phyloP scores from a whole-genome alignment of 2,888 invertebrate species.

The Bhutanitis thaidina region DNA sequence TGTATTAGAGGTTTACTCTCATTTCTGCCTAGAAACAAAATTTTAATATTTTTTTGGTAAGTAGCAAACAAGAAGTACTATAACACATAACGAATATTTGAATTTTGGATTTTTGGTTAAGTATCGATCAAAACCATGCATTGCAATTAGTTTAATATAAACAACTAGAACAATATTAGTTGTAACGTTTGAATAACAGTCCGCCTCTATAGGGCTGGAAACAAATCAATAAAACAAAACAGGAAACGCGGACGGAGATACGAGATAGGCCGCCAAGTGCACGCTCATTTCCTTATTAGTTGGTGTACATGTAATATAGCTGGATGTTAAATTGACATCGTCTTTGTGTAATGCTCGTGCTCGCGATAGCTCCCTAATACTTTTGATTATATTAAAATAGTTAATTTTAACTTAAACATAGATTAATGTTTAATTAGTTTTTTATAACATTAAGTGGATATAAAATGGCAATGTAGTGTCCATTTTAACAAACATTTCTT shows the following conservation, averaged over 20 bases:
- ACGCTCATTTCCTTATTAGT: slow-evolving; percentile 41
- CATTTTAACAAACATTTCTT: too few species aligned
- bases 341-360: slow-evolving; percentile 2
- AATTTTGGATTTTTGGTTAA: too few species aligned
- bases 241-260: slow-evolving; percentile 37
- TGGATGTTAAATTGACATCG: slow-evolving; percentile 13
- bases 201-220: neutral
- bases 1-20: too few species aligned
- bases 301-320: slow-evolving; percentile 32
- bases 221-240: slow-evolving; percentile 27
- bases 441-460: too few species aligned
- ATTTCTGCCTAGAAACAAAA: too few species aligned
- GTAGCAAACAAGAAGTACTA: too few species aligned
- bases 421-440: too few species aligned
- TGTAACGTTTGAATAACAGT: neutral
- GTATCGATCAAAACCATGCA: neutral
- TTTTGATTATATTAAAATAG: too few species aligned
- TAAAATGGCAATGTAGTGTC: too few species aligned
- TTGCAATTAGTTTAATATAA: neutral
- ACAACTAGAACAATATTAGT: neutral
- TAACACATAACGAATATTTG: too few species aligned
- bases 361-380: neutral
- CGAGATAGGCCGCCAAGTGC: slow-evolving; percentile 38
- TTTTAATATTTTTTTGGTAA: too few species aligned
- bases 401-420: too few species aligned